phyloP scores from a whole-genome alignment of 2,888 invertebrate genomes.

The Leptarthrus brevirostris region DNA sequence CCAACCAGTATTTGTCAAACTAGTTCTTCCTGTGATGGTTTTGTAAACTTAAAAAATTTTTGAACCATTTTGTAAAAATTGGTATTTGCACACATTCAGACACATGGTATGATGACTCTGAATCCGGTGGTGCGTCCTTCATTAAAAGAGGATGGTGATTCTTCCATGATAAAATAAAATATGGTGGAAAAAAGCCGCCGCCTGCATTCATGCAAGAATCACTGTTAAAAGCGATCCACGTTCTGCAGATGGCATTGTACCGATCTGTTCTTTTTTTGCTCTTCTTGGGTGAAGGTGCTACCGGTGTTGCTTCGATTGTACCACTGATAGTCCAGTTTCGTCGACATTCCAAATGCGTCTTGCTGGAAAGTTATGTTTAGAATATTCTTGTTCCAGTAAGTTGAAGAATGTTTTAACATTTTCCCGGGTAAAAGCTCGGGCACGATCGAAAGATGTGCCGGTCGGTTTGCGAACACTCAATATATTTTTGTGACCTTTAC shows the following conservation, averaged over 20 bases:
- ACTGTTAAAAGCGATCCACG: constrained; percentile 58
- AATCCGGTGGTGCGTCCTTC: constrained; percentile 60
- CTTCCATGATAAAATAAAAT: constrained; percentile 60
- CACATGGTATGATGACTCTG: constrained; percentile 57
- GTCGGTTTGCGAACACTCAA: constrained; percentile 23
- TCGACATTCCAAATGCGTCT: constrained; percentile 22
- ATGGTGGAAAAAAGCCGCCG: constrained; percentile 59
- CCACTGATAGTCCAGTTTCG: constrained; percentile 48
- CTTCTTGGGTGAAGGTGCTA: constrained; percentile 43
- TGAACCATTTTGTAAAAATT: constrained; percentile 60
- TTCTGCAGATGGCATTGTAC: constrained; percentile 49
- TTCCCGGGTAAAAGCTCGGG: constrained; percentile 33
- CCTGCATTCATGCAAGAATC: constrained; percentile 59
- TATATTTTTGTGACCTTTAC: constrained; percentile 20
- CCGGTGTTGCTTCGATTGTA: constrained; percentile 41
- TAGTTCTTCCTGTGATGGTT: constrained; percentile 55
- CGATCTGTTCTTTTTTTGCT: constrained; percentile 48
- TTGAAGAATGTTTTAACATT: constrained; percentile 25
- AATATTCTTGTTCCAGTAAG: constrained; percentile 21
- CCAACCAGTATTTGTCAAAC: constrained; percentile 58
- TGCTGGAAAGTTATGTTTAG: constrained; percentile 2
- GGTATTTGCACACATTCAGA: constrained; percentile 61
- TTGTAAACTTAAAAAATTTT: constrained; percentile 58
- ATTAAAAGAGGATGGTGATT: constrained; percentile 58
- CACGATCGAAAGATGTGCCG: constrained; percentile 32